Conservation (phyloP, 2,888 invertebrate species). For the Acanthosepion pharaonis region DNA sequence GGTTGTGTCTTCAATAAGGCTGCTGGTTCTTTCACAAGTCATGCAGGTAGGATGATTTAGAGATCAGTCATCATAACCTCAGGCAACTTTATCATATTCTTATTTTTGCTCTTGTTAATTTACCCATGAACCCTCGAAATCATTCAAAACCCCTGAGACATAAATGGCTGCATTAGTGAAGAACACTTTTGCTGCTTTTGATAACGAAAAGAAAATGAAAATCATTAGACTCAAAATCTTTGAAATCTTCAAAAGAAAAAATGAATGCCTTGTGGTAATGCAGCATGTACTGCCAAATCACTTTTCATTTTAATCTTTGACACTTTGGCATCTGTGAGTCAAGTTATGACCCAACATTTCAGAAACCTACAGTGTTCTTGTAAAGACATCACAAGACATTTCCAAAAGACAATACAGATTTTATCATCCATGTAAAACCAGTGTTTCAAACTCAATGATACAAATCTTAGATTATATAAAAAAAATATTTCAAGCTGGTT, state of each 20-base stretch:
- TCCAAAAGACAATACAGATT: not conserved
- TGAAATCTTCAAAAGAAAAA: conserved; percentile 20
- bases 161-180: not conserved
- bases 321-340: not conserved
- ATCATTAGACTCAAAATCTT: conserved; percentile 7
- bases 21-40: conserved; percentile 16
- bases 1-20: not conserved
- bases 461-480: not conserved
- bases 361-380: not conserved
- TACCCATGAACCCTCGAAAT: not conserved
- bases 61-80: not conserved
- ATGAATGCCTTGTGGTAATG: not conserved
- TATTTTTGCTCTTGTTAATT: not conserved
- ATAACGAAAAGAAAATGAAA: not conserved
- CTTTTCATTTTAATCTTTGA: conserved; percentile 6
- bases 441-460: not conserved
- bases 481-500: not conserved
- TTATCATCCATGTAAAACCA: not conserved
- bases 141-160: not conserved
- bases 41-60: not conserved
- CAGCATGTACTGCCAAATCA: not conserved
- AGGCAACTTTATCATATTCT: not conserved
- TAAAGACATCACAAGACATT: not conserved
- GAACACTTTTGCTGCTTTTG: conserved; percentile 33
- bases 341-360: not conserved